phyloP scores from a whole-genome alignment of 2,888 invertebrate species.

The Heliconius aoede region DNA sequence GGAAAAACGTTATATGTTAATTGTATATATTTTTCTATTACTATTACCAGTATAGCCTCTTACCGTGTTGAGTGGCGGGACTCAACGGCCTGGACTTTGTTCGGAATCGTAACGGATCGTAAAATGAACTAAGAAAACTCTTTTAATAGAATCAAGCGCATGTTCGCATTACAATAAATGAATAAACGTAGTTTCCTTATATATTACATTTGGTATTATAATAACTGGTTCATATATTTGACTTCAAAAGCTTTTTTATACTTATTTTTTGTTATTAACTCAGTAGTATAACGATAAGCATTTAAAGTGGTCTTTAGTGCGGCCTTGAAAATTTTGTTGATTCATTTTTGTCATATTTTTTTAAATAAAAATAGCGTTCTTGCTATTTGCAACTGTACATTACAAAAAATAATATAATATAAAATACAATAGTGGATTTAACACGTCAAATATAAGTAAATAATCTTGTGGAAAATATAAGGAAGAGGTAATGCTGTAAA shows the following conservation, averaged over 20 bases:
- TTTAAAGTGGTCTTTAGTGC: neutral
- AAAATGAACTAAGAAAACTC: neutral
- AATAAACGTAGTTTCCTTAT: slow-evolving; percentile 23
- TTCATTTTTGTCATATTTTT: neutral
- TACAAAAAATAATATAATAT: too few species aligned
- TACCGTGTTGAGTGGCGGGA: too few species aligned
- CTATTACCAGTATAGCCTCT: too few species aligned
- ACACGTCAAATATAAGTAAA: neutral
- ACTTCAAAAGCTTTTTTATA: neutral
- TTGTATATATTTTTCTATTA: too few species aligned
- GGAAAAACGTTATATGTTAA: neutral
- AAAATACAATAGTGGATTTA: too few species aligned
- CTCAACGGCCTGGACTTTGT: too few species aligned
- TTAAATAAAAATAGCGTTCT: neutral
- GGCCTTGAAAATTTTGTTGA: neutral
- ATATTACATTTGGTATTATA: slow-evolving; percentile 39
- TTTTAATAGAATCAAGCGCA: slow-evolving; percentile 29
- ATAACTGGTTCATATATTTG: slow-evolving; percentile 27
- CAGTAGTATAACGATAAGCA: neutral
- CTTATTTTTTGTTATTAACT: neutral
- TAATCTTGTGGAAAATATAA: neutral
- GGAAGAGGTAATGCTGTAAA: neutral
- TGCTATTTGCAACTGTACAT: neutral
- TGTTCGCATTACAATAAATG: slow-evolving; percentile 35
- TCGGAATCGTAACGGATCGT: too few species aligned